Percentiles rank a stretch among this genome's conserved stretches.
These are phyloP conservation scores for Actinia tenebrosa DNA, from an alignment of 64 coral and sea anemone species.

Conservation along the genomic window DNA sequence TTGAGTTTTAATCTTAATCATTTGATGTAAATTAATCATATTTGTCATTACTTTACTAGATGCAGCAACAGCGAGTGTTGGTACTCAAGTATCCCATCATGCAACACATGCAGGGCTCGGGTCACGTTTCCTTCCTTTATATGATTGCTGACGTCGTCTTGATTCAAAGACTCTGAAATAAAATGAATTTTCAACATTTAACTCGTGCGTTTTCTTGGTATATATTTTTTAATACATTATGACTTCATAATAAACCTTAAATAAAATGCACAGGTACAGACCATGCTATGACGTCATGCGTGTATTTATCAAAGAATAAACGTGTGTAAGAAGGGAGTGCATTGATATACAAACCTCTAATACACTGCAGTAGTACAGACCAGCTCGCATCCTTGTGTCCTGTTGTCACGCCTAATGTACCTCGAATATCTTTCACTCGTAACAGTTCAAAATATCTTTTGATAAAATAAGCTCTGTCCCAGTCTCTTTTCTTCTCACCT, in stretches of 20 bases:
- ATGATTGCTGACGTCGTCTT: constrained; percentile 31
- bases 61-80: constrained; percentile 38
- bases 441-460: constrained; percentile 41
- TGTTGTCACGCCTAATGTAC: constrained; percentile 21
- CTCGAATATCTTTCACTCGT: constrained; percentile 26
- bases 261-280: too few species aligned
- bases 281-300: too few species aligned
- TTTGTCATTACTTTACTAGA: constrained; percentile 39
- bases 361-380: constrained; percentile 3
- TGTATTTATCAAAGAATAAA: too few species aligned
- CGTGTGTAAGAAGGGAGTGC: too few species aligned
- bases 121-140: constrained; percentile 50
- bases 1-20: not conserved
- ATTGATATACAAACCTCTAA: constrained; percentile 15
- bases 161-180: constrained; percentile 18
- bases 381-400: constrained; percentile 37
- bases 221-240: too few species aligned
- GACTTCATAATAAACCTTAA: too few species aligned
- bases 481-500: not conserved
- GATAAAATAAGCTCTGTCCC: constrained; percentile 27
- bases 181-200: not conserved
- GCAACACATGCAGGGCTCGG: constrained; percentile 66
- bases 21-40: not conserved
- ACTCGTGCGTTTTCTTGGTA: too few species aligned
- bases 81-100: constrained; percentile 60